Evolutionary conservation across 1,140 invertebrate genomes (phyloP), one percentile per base, ranked within the genome.

Genomic region (Hycleus phaleratus): DNA sequence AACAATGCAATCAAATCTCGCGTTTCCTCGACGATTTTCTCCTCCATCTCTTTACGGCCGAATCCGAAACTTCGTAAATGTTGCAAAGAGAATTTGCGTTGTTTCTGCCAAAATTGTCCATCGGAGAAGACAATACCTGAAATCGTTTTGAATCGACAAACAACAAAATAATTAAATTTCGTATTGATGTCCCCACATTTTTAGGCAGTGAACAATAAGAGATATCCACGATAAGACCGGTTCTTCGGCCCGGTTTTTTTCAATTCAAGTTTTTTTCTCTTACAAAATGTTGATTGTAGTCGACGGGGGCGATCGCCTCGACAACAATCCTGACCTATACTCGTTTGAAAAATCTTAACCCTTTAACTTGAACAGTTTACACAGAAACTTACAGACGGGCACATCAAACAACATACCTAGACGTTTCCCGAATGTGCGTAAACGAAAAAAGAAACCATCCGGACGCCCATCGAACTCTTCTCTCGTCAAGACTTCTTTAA

Each of bases 381-480:
- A n/a, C 8, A n/a, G 55, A 53, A 57, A 45, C 44, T 68, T 70
- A 32, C 32, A 32, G 4, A 32, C 32, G 3, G 4, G 7, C 32
- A 32, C 2, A 12, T 38, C 26, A 26, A 18, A 18, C 18, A 32
- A 55, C 58, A 71, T 71, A 87, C 85, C 85, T 61, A 79, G 73
- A 70, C 82, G 77, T 67, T 83, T 79, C 24, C 82, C 83, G 62
- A 83, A 82, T 0, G 82, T 76, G 59, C 86, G 73, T 18, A 85
- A 70, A 38, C 76, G 72, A 58, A 84, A 85, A 65, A 86, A 82
- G 61, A 85, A 85, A 48, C 85, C 84, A 68, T 84, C 78, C 0
- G 87, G 87, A 56, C 87, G 76, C 3, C 82, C 85, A 44, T 84
- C 80, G 55, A 88, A 85, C 44, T 85, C 82, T 5, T 86, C 82